These are phyloP conservation scores for Hoplostethus mediterraneus DNA, from an alignment of 2,797 vertebrate genomes.

Conservation along the genomic window DNA sequence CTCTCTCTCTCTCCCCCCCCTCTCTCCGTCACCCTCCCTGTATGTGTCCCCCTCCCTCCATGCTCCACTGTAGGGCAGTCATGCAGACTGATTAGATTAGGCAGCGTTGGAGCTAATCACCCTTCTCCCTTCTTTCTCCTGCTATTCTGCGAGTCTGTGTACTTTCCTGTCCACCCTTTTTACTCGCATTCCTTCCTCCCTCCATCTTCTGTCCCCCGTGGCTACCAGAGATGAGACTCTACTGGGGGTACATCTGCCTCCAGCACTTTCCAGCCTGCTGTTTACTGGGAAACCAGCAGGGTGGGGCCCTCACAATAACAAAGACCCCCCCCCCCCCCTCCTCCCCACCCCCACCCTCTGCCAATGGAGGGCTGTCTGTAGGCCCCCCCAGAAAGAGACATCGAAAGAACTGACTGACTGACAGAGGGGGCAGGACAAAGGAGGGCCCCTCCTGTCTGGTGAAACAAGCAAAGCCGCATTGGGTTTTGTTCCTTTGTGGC, in stretches of 20 bases:
- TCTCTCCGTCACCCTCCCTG: no score
- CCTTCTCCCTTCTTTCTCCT: conserved; percentile 40
- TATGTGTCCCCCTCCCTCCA: background rate
- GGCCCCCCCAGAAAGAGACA: conserved; percentile 43
- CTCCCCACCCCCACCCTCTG: conserved; percentile 24
- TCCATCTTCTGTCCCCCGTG: conserved; percentile 27
- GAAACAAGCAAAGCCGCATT: conserved; percentile 68
- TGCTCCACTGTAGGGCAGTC: conserved; percentile 57
- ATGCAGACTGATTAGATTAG: conserved; percentile 83
- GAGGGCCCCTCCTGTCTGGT: conserved; percentile 60
- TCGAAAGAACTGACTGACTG: conserved; percentile 57
- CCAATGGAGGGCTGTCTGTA: conserved; percentile 23
- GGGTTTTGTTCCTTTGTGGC: conserved; percentile 70
- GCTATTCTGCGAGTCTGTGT: conserved; percentile 33
- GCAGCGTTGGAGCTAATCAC: conserved; percentile 69
- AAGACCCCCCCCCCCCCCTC: conserved; percentile 31
- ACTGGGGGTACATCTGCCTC: conserved; percentile 60
- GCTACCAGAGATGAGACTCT: conserved; percentile 62
- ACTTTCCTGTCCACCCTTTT: conserved; percentile 34
- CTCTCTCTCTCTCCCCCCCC: background rate
- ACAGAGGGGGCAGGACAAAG: conserved; percentile 17
- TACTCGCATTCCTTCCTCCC: conserved; percentile 13
- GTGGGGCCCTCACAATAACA: conserved; percentile 70
- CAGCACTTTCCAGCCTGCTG: conserved; percentile 44
- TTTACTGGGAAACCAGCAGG: conserved; percentile 69